Base-by-base conservation (phyloP, 2,888 invertebrate genomes). In the Argyresthia goedartella region DNA sequence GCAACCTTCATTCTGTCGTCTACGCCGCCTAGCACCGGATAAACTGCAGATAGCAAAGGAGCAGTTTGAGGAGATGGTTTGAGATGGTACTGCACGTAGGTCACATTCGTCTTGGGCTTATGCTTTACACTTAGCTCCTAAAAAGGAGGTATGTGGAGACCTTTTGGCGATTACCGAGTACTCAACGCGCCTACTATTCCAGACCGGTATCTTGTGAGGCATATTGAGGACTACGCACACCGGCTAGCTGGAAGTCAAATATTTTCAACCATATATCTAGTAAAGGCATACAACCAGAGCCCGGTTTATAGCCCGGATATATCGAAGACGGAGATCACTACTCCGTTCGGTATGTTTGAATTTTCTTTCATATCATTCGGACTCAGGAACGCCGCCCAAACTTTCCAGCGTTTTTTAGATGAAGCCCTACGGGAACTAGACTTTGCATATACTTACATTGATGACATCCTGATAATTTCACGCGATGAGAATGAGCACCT, bases 221-320 rank as follows among this genome's bases (percentile, higher is more conserved):
- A 55, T 14, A 53, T 54, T 11, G 49, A 56, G 10, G 54, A 56
- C 45, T 56, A 51, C 45, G 33, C 43, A 3, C 46, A 54, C 34
- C 25, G 42, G 36, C 33, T 56, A 34, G 16, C 52, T 39, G 54
- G 54, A 33, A 44, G 49, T n/a, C 51, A 16, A 10, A 36, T 54
- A 8, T 56, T 56, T 16, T 54, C 54, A 11, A 52, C 15, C 10
- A 51, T 56, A 10, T 54, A 56, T 45, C 16, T 54, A 16, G 51
- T 54, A 4, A 52, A 57, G 51, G 71, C 68, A 1, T 81, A 64
- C 53, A 58, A 69, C 49, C 71, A 76, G 49, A 72, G 80, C 39
- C 71, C 68, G 2, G 58, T 71, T 7, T 49, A 56, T 4, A 47
- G 53, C n/a, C 64, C 62, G 8, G 67, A 74, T 54, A 43, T 43